These are phyloP conservation scores for Papilio polyxenes DNA, from an alignment of 1,140 invertebrate species.

Conservation along the genomic window DNA sequence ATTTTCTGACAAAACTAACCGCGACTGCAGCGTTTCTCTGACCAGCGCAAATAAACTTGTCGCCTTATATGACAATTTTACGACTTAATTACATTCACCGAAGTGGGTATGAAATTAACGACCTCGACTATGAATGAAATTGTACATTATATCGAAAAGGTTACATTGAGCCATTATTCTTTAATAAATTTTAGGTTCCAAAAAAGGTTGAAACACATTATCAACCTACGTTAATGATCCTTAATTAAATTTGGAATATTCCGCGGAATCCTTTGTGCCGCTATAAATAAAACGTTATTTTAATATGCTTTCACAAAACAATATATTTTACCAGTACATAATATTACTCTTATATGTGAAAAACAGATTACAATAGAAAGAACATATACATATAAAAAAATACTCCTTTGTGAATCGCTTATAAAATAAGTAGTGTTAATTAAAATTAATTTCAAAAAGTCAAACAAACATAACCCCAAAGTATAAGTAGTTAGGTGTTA, in stretches of 20 bases:
- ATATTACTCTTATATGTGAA: background rate
- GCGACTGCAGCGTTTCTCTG: too few relatives aligned
- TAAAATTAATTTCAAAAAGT: too few relatives aligned
- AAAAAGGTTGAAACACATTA: background rate
- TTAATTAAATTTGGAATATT: constrained; percentile 9
- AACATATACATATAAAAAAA: background rate
- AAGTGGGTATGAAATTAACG: background rate
- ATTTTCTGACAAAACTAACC: too few relatives aligned
- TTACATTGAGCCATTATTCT: background rate
- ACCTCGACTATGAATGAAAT: background rate
- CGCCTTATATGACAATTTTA: background rate
- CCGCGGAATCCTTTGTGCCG: background rate
- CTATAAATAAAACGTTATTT: background rate
- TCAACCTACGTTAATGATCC: background rate
- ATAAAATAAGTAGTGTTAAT: too few relatives aligned
- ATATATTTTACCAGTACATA: background rate
- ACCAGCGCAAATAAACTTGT: too few relatives aligned
- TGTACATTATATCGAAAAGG: background rate
- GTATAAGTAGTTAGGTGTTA: background rate
- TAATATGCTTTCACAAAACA: background rate
- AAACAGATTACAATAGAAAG: too few relatives aligned
- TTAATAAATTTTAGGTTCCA: background rate
- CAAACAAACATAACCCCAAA: background rate
- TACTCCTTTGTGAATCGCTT: background rate
- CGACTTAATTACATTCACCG: background rate